These are phyloP conservation scores for Protula sp. DNA, from an alignment of 2,888 invertebrate species.

Conservation along the genomic window DNA sequence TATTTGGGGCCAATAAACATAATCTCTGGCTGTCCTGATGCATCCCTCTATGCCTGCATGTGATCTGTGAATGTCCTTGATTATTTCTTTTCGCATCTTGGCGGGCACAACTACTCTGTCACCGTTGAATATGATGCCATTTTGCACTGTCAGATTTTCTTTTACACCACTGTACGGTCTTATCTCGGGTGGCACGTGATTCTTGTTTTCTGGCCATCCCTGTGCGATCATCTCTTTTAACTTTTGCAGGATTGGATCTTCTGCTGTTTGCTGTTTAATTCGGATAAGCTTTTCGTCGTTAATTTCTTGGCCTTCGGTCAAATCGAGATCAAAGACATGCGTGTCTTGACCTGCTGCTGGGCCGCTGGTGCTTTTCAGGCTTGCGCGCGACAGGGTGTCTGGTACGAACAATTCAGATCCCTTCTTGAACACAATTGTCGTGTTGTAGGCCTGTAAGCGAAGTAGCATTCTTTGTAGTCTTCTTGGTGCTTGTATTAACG, in stretches of 20 bases:
- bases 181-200: not conserved
- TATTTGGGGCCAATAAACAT: slow-evolving; percentile 11
- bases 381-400: not conserved
- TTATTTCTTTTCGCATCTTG: slow-evolving; percentile 7
- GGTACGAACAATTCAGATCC: not conserved
- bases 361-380: not conserved
- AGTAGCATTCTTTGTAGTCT: slow-evolving; percentile 1
- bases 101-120: slow-evolving; percentile 9
- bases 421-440: not conserved
- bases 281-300: not conserved
- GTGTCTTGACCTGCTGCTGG: not conserved
- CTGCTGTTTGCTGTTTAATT: not conserved
- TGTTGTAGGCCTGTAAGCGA: not conserved
- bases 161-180: not conserved
- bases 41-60: slow-evolving; percentile 8
- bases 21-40: slow-evolving; percentile 4
- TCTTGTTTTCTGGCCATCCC: slow-evolving; percentile 7
- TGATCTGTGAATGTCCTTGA: slow-evolving; percentile 5
- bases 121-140: slow-evolving; percentile 9
- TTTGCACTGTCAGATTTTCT: slow-evolving; percentile 1
- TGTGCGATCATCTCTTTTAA: not conserved
- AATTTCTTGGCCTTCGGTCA: not conserved
- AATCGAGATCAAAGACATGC: not conserved
- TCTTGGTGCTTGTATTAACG: not conserved
- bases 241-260: not conserved